Evolutionary conservation across 2,888 invertebrate species (phyloP).

Genomic region (Acanthopleura granulata): DNA sequence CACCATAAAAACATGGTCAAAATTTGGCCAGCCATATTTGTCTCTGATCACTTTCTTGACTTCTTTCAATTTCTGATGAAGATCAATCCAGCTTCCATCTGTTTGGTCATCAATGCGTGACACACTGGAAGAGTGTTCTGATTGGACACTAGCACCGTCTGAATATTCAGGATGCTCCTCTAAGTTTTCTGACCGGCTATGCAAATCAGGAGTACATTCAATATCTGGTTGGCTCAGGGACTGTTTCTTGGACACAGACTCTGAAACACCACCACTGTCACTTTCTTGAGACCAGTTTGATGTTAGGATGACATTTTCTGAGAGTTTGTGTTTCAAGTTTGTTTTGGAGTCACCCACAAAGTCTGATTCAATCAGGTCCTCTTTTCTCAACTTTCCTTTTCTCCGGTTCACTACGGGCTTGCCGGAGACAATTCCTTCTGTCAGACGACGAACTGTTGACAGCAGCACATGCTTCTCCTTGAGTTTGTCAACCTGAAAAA

Average conservation of each 20-base stretch:
- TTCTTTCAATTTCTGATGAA: slow-evolving; percentile 36
- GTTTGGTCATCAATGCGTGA: background rate
- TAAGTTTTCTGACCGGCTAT: background rate
- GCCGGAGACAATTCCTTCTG: slow-evolving; percentile 72
- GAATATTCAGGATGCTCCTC: background rate
- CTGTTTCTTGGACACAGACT: too few relatives aligned
- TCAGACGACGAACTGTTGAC: slow-evolving; percentile 79
- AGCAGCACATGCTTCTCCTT: slow-evolving; percentile 79
- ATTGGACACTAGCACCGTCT: background rate
- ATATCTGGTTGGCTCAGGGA: too few relatives aligned
- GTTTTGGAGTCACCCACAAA: too few relatives aligned
- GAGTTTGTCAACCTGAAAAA: slow-evolving; percentile 78
- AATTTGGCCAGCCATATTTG: slow-evolving; percentile 79
- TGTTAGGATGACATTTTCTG: too few relatives aligned
- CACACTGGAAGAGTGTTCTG: background rate
- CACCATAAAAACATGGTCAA: slow-evolving; percentile 91
- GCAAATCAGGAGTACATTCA: background rate
- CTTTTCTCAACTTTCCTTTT: slow-evolving; percentile 16
- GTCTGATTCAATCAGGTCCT: too few relatives aligned
- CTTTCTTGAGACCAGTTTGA: too few relatives aligned
- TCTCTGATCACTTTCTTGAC: slow-evolving; percentile 49
- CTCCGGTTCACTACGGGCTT: slow-evolving; percentile 16
- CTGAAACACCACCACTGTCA: too few relatives aligned
- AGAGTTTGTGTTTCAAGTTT: too few relatives aligned
- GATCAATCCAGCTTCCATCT: slow-evolving; percentile 29